Evolutionary conservation across 2,888 invertebrate species (phyloP).

Genomic region (Trypoxylon attenuatum): DNA sequence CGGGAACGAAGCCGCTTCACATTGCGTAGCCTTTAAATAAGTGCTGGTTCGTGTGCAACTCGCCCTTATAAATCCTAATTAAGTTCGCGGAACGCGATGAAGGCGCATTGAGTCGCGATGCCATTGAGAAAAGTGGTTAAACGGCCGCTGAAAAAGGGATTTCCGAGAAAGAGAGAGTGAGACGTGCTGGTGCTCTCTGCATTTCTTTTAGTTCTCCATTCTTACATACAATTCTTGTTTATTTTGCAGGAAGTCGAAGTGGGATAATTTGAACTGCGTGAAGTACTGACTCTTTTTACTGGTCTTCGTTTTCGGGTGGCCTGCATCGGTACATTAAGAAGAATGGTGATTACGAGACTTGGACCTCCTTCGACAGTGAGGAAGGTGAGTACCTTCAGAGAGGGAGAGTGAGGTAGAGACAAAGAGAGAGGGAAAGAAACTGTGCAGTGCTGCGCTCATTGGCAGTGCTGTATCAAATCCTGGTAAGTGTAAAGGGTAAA

Average conservation of each 20-base stretch:
- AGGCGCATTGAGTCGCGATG: not conserved
- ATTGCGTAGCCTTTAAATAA: constrained; percentile 11
- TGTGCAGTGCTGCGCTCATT: constrained; percentile 53
- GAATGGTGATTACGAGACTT: constrained; percentile 56
- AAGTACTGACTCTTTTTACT: constrained; percentile 28
- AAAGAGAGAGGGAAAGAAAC: constrained; percentile 55
- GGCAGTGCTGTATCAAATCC: constrained; percentile 47
- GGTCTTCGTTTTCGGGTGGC: constrained; percentile 16
- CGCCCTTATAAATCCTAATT: constrained; percentile 7
- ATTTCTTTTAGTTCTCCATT: not conserved
- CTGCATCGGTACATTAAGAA: constrained; percentile 55
- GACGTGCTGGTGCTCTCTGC: not conserved
- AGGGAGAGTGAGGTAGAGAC: too few species aligned
- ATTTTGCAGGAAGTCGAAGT: constrained; percentile 40
- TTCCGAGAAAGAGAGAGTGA: not conserved
- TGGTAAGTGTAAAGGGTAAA: too few species aligned
- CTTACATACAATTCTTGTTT: constrained; percentile 7
- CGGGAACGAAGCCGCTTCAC: constrained; percentile 19
- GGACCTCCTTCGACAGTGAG: constrained; percentile 46
- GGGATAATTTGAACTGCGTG: constrained; percentile 28
- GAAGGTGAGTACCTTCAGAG: constrained; percentile 49
- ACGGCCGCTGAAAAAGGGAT: not conserved
- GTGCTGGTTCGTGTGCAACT: constrained; percentile 7
- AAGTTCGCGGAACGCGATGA: constrained; percentile 7
- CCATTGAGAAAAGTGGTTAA: constrained; percentile 27